A percentile compares a stretch with the other conserved stretches of the same genome.
These are phyloP conservation scores for Desoria tigrina DNA, from an alignment of 2,888 invertebrate species.

Conservation along the genomic window DNA sequence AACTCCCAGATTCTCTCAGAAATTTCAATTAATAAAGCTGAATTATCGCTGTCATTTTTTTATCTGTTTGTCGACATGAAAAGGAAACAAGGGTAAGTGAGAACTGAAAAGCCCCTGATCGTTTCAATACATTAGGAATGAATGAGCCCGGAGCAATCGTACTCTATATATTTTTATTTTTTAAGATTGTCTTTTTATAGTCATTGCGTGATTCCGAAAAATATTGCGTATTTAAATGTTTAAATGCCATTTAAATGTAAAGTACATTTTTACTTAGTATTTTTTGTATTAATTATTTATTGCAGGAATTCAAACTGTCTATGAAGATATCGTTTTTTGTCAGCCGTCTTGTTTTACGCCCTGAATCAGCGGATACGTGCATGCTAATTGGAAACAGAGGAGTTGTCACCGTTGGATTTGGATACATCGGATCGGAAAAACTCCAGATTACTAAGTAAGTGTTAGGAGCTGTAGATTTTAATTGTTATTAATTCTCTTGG, in stretches of 20 bases:
- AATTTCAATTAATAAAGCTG: too few species aligned
- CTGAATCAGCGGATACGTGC: neutral
- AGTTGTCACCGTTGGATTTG: neutral
- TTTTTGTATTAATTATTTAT: neutral
- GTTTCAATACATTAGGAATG: too few species aligned
- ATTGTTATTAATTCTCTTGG: too few species aligned
- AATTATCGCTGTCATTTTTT: too few species aligned
- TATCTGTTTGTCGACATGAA: too few species aligned
- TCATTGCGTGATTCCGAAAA: neutral
- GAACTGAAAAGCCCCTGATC: too few species aligned
- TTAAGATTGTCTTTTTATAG: too few species aligned
- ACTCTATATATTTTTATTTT: too few species aligned
- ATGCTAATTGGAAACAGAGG: conserved; percentile 23
- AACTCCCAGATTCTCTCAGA: too few species aligned
- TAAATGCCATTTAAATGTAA: neutral
- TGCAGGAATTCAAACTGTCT: conserved; percentile 9
- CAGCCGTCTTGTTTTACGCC: neutral
- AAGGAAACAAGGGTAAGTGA: too few species aligned
- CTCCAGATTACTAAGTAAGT: neutral
- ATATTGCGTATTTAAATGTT: neutral
- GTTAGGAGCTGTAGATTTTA: too few species aligned
- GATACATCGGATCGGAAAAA: neutral
- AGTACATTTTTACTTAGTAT: neutral
- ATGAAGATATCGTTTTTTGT: conserved; percentile 6
- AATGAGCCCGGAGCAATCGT: too few species aligned